Evolutionary conservation across 92 coral and sea anemone species (phyloP).

Genomic region (Chrysogorgia sp.): DNA sequence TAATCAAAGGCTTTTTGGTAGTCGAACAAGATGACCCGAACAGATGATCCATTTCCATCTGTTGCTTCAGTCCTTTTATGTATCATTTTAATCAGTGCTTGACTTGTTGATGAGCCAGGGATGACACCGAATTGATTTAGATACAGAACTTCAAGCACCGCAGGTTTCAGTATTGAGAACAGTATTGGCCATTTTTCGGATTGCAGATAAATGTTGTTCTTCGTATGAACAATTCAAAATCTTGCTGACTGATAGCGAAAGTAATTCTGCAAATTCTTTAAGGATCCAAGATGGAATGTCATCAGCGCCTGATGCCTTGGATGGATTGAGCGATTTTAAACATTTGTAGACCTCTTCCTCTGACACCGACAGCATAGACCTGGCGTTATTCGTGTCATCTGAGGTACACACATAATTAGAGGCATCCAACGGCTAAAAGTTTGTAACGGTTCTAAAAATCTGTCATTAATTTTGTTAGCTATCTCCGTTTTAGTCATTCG

Average conservation of each 20-base stretch:
- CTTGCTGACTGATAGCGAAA: constrained; percentile 1
- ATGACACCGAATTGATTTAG: constrained; percentile 8
- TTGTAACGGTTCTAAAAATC: constrained; percentile 5
- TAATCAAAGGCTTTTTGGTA: neutral
- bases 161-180: constrained; percentile 21
- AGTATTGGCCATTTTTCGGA: neutral
- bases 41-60: constrained; percentile 3
- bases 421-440: neutral
- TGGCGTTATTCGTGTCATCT: neutral
- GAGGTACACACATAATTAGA: neutral
- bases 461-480: constrained; percentile 24
- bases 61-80: constrained; percentile 25
- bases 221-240: constrained; percentile 15
- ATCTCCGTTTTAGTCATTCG: neutral
- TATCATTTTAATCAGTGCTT: constrained; percentile 18
- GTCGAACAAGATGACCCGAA: constrained; percentile 5
- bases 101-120: constrained; percentile 12
- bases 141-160: neutral
- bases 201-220: neutral
- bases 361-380: neutral
- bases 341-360: constrained; percentile 13
- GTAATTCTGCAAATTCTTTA: neutral
- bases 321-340: neutral
- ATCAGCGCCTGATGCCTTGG: constrained; percentile 8
- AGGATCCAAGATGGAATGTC: constrained; percentile 14